Evolutionary conservation across 2,888 invertebrate genomes (phyloP).

Genomic region (Saturnia pavonia): DNA sequence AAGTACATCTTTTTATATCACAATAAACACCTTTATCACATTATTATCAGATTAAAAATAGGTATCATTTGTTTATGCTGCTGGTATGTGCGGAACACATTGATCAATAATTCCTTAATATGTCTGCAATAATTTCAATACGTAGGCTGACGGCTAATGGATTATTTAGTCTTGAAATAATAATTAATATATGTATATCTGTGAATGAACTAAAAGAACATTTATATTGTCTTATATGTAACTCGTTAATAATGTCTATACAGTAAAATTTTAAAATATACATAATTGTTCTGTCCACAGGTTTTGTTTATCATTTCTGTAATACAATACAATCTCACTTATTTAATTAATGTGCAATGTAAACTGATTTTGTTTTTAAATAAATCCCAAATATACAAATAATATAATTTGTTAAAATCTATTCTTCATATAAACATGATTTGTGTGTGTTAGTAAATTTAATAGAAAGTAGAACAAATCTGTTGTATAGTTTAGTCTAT

Average conservation of each 20-base stretch:
- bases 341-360: not conserved
- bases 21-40: constrained; percentile 31
- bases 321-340: not conserved
- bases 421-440: not conserved
- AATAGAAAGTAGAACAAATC: too few species aligned
- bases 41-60: constrained; percentile 35
- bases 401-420: not conserved
- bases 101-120: not conserved
- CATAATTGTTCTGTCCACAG: not conserved
- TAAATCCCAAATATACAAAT: not conserved
- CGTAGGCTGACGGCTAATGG: not conserved
- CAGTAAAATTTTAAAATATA: not conserved
- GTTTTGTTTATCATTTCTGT: not conserved
- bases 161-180: not conserved
- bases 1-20: not conserved
- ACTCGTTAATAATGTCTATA: not conserved
- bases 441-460: too few species aligned
- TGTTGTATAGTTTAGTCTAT: not conserved
- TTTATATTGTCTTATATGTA: too few species aligned
- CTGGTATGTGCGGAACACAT: constrained; percentile 6
- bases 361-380: not conserved
- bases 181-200: too few species aligned
- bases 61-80: constrained; percentile 13
- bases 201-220: too few species aligned
- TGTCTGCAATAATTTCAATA: not conserved